A percentile compares a stretch with the other conserved stretches of the same genome.
These are phyloP conservation scores for Cantharis lateralis DNA, from an alignment of 2,888 invertebrate genomes.

Conservation along the genomic window DNA sequence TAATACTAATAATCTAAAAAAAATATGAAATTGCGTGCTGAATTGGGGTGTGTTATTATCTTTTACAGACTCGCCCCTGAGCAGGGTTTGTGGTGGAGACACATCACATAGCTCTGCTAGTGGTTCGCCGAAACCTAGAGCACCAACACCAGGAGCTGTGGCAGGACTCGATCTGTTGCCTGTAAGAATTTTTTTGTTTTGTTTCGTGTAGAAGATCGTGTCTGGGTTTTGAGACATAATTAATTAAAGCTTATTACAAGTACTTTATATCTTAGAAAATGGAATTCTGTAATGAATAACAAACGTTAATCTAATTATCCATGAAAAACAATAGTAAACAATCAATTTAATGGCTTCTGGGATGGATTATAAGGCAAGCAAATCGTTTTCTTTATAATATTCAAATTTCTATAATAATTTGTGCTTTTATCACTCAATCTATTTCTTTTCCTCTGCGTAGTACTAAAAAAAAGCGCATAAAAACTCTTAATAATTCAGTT, in stretches of 20 bases:
- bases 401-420: neutral
- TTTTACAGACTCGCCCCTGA: slow-evolving; percentile 51
- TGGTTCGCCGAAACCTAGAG: slow-evolving; percentile 55
- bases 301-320: neutral
- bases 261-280: neutral
- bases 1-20: neutral
- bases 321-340: neutral
- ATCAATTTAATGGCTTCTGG: neutral
- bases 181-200: slow-evolving; percentile 43
- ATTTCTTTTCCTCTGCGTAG: neutral
- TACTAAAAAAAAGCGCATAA: neutral
- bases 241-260: neutral
- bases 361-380: neutral
- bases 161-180: slow-evolving; percentile 55
- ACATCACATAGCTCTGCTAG: slow-evolving; percentile 54
- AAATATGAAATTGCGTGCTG: slow-evolving; percentile 12
- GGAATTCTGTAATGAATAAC: neutral
- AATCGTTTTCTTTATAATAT: neutral
- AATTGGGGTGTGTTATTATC: slow-evolving; percentile 19
- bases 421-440: neutral
- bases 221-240: neutral
- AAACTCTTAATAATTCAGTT: neutral
- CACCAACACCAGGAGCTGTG: slow-evolving; percentile 53
- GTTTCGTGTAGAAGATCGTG: neutral
- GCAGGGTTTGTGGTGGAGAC: slow-evolving; percentile 52